Percentiles rank a stretch among this genome's conserved stretches.
phyloP scores from a whole-genome alignment of 2,797 vertebrate species.

The Ctenosaura bakeri region DNA sequence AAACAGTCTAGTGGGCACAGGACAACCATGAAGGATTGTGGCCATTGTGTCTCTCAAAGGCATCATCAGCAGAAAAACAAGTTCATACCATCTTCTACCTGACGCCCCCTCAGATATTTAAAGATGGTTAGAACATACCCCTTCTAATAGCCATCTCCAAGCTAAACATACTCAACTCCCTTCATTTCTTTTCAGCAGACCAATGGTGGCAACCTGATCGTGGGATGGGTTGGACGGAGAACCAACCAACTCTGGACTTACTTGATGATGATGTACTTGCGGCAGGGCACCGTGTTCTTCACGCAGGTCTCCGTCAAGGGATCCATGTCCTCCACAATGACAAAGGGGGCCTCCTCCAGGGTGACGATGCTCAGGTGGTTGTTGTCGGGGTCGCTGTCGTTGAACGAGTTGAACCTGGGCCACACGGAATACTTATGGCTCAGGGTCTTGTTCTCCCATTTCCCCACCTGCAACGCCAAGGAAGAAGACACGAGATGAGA shows the following conservation, averaged over 20 bases:
- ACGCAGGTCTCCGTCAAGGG: conserved; percentile 95
- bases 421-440: conserved; percentile 94
- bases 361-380: conserved; percentile 98
- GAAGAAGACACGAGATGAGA: neutral
- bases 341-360: conserved; percentile 97
- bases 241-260: conserved; percentile 77
- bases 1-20: neutral
- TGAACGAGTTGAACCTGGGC: conserved; percentile 95
- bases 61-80: too few relatives aligned
- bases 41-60: too few relatives aligned
- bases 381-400: conserved; percentile 92
- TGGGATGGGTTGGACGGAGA: accelerated
- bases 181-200: too few relatives aligned
- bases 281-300: conserved; percentile 95
- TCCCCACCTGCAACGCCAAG: conserved; percentile 88
- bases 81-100: too few relatives aligned
- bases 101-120: too few relatives aligned
- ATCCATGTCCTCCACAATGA: conserved; percentile 98
- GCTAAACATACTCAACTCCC: too few relatives aligned
- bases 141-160: too few relatives aligned
- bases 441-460: conserved; percentile 94
- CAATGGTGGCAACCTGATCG: too few relatives aligned
- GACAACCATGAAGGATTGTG: neutral
- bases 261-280: conserved; percentile 94
- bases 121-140: too few relatives aligned